Evolutionary conservation across 2,888 invertebrate species (phyloP).

Genomic region (Drosophila prostipennis): DNA sequence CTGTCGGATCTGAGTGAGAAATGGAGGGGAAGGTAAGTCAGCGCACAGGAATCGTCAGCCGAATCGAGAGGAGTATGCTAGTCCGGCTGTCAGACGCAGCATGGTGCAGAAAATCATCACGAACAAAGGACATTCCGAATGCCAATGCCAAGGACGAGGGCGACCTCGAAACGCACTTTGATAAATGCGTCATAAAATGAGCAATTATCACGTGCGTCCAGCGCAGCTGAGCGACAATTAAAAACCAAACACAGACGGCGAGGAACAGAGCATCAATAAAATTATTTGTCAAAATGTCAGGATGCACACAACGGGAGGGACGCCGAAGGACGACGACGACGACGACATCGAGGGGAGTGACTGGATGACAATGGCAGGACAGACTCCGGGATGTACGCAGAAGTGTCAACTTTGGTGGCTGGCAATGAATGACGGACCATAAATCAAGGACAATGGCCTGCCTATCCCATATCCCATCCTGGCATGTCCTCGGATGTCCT

Average conservation of each 20-base stretch:
- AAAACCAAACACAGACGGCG: slow-evolving; percentile 72
- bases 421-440: slow-evolving; percentile 73
- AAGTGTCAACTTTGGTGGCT: slow-evolving; percentile 73
- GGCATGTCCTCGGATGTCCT: slow-evolving; percentile 56
- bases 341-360: slow-evolving; percentile 34
- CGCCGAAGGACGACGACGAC: slow-evolving; percentile 1
- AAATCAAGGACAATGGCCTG: slow-evolving; percentile 73
- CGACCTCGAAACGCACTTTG: slow-evolving; percentile 62
- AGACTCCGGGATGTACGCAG: slow-evolving; percentile 54
- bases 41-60: slow-evolving; percentile 12
- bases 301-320: slow-evolving; percentile 19
- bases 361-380: slow-evolving; percentile 27
- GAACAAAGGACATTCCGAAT: slow-evolving; percentile 25
- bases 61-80: slow-evolving; percentile 10
- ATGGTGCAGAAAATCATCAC: slow-evolving; percentile 52
- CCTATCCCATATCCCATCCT: background rate
- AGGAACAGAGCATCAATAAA: slow-evolving; percentile 72
- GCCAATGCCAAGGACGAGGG: slow-evolving; percentile 17
- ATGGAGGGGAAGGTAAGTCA: background rate
- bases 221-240: slow-evolving; percentile 68
- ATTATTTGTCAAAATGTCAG: slow-evolving; percentile 81
- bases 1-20: slow-evolving; percentile 49
- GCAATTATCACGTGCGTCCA: slow-evolving; percentile 78
- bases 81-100: slow-evolving; percentile 50
- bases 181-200: slow-evolving; percentile 80